Evolutionary conservation across 2,888 invertebrate genomes (phyloP), one percentile per base, ranked within the genome.

Genomic region (Masnerella sp.): DNA sequence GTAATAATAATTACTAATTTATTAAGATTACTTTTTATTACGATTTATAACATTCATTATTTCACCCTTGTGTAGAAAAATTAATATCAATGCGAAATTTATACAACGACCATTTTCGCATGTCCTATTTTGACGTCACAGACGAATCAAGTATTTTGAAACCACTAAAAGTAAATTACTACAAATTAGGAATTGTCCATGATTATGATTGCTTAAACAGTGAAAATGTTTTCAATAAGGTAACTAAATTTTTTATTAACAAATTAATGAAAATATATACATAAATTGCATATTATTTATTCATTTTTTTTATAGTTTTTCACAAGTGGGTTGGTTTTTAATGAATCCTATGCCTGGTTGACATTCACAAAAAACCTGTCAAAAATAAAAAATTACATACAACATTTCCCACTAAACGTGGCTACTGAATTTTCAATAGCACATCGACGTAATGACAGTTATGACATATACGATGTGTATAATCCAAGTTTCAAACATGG

Each of bases 271-370:
- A 22, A 22, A 22, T n/a, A n/a, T n/a, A n/a, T n/a, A n/a, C n/a
- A n/a, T n/a, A n/a, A n/a, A n/a, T n/a, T n/a, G n/a, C n/a, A n/a
- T n/a, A 14, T 38, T 15, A 15, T 36, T 36, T 2, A 36, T 40
- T 17, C 9, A 38, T 11, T 2, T 8, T 14, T 8, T 12, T 59
- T 45, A 34, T 22, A 84, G 84, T 82, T 82, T 67, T 40, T 62
- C 47, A 65, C 62, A 5, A 77, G 79, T 36, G 47, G 59, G 15
- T 61, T 84, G 56, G 72, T 77, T 9, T 83, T 78, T 59, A 85
- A 85, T 74, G 82, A 82, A 36, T 82, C 83, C 2, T 84, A 82
- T 40, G 72, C 74, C 62, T 85, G 85, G 85, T 30, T 85, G n/a
- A 71, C 79, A 7, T 58, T 77, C n/a, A 80, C 80, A 2, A 58